These are phyloP conservation scores for Sardina pilchardus DNA, from an alignment of 2,113 vertebrate species.

Conservation along the genomic window DNA sequence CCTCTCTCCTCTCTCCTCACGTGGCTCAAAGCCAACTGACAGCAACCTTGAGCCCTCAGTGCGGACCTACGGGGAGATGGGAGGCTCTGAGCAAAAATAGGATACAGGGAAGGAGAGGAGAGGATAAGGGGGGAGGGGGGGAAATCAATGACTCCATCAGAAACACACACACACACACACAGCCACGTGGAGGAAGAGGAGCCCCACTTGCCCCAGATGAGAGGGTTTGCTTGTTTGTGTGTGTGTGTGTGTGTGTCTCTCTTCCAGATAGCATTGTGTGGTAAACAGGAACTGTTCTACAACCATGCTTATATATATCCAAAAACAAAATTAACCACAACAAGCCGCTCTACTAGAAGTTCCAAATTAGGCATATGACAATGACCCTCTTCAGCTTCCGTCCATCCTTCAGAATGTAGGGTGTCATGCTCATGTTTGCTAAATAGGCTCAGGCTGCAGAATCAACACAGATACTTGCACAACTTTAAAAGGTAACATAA, in stretches of 20 bases:
- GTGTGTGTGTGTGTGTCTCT: neutral
- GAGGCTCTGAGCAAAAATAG: neutral
- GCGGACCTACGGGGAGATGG: neutral
- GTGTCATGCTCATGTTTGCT: neutral
- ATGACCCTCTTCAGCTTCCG: neutral
- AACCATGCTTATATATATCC: neutral
- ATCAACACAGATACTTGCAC: neutral
- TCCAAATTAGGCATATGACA: neutral
- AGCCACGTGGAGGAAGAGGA: neutral
- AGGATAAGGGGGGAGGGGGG: neutral
- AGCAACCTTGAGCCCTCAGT: neutral
- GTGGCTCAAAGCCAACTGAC: neutral
- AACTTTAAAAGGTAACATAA: neutral
- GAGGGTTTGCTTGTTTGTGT: too few species aligned
- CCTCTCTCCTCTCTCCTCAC: neutral
- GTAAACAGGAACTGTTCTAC: neutral
- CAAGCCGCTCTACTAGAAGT: too few species aligned
- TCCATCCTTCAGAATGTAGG: too few species aligned
- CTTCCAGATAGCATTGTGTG: neutral
- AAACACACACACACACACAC: neutral
- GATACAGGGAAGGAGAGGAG: neutral
- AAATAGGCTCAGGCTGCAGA: neutral
- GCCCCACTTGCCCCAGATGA: neutral
- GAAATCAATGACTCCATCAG: neutral
- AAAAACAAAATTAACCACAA: too few species aligned